Evolutionary conservation across 2,888 invertebrate species (phyloP).

Genomic region (Globia sparganii): DNA sequence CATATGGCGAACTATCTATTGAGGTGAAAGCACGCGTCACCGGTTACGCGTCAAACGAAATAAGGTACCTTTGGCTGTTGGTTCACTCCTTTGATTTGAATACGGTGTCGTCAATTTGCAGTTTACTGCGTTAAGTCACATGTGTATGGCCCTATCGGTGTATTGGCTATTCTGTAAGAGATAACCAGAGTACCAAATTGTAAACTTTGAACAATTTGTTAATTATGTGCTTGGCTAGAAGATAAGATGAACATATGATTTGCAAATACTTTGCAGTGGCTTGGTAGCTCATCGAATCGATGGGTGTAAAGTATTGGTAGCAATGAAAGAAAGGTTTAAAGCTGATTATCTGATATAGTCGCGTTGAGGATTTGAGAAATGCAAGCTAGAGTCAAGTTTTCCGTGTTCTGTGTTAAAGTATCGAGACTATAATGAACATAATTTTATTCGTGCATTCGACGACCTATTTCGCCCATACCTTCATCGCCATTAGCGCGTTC

Average conservation of each 20-base stretch:
- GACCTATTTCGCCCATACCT: neutral
- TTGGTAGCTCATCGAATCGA: neutral
- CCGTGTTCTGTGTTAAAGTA: neutral
- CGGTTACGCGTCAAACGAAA: slow-evolving; percentile 35
- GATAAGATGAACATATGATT: too few species aligned
- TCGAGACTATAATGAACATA: neutral
- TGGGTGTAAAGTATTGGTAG: neutral
- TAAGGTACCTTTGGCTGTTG: slow-evolving; percentile 9
- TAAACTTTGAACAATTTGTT: neutral
- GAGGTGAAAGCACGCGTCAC: slow-evolving; percentile 23
- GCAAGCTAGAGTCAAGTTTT: neutral
- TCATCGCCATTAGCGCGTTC: too few species aligned
- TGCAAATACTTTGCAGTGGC: neutral
- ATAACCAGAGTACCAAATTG: neutral
- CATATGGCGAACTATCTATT: slow-evolving; percentile 19
- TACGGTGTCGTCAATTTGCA: slow-evolving; percentile 4
- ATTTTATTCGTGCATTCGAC: neutral
- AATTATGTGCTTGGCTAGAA: neutral
- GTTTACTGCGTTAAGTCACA: neutral
- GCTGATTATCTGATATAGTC: too few species aligned
- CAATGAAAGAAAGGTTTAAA: neutral
- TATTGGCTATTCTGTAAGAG: neutral
- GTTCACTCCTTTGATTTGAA: slow-evolving; percentile 37
- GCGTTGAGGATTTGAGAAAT: neutral
- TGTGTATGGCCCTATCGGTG: neutral